Percentiles rank a stretch among this genome's conserved stretches.
These are phyloP conservation scores for Punctoribates punctum DNA, from an alignment of 2,888 invertebrate species.

Conservation along the genomic window DNA sequence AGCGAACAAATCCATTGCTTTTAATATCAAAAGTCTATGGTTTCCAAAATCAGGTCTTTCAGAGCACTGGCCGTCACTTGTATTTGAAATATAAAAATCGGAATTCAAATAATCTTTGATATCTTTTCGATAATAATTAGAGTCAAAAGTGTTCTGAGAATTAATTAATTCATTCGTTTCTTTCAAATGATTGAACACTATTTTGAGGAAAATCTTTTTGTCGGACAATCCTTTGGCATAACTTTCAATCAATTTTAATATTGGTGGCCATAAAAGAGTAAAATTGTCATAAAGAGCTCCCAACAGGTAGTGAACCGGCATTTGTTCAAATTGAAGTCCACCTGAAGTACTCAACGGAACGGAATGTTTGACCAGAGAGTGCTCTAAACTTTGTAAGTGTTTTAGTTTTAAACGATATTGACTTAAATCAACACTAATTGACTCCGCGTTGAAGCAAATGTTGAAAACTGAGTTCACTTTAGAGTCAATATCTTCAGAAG, in stretches of 20 bases:
- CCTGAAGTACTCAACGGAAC: slow-evolving; percentile 48
- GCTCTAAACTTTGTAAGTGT: slow-evolving; percentile 67
- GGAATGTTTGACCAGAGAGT: slow-evolving; percentile 50
- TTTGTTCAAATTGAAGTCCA: slow-evolving; percentile 49
- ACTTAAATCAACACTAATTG: slow-evolving; percentile 66
- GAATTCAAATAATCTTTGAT: neutral
- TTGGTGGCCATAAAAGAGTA: slow-evolving; percentile 80
- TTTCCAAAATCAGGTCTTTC: slow-evolving; percentile 67
- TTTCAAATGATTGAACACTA: slow-evolving; percentile 50
- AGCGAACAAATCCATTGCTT: slow-evolving; percentile 60
- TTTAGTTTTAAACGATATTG: slow-evolving; percentile 75
- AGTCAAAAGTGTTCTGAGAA: neutral
- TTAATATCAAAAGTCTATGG: slow-evolving; percentile 64
- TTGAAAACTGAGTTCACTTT: slow-evolving; percentile 59
- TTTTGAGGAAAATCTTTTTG: slow-evolving; percentile 40
- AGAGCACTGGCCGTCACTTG: neutral
- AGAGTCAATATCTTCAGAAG: slow-evolving; percentile 38
- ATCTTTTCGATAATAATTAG: slow-evolving; percentile 32
- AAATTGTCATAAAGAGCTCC: slow-evolving; percentile 81
- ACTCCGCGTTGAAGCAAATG: slow-evolving; percentile 66
- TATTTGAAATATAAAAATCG: neutral
- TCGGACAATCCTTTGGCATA: slow-evolving; percentile 59
- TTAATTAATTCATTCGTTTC: slow-evolving; percentile 15
- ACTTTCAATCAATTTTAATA: slow-evolving; percentile 68
- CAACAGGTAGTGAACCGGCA: slow-evolving; percentile 72